Conservation (phyloP, 2,113 vertebrate genomes). For the Rattus norvegicus region DNA sequence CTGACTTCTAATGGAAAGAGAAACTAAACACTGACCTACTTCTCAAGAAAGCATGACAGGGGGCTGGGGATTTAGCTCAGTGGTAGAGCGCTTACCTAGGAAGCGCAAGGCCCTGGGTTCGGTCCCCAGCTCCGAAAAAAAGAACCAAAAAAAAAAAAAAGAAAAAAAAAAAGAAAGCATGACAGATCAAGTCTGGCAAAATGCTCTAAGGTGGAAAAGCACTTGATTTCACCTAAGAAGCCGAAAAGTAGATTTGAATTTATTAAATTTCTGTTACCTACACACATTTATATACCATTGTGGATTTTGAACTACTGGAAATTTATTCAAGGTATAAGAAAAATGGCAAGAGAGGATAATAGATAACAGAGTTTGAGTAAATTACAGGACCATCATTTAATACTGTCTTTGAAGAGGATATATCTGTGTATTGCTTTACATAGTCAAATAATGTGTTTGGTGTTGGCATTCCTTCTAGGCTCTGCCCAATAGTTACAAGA, state of each 20-base stretch:
- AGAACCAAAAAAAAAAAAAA: too few relatives aligned
- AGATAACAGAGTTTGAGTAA: not conserved
- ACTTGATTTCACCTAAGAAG: slow-evolving; percentile 55
- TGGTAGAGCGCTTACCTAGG: too few relatives aligned
- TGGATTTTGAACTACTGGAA: not conserved
- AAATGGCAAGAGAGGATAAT: not conserved
- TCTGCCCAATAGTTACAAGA: too few relatives aligned
- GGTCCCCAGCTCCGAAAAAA: too few relatives aligned
- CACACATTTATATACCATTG: not conserved
- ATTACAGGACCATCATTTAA: not conserved
- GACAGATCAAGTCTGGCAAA: slow-evolving; percentile 47
- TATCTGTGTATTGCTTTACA: not conserved
- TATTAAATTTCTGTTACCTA: slow-evolving; percentile 34
- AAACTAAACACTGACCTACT: slow-evolving; percentile 53
- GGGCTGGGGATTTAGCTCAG: too few relatives aligned
- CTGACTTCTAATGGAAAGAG: slow-evolving; percentile 12
- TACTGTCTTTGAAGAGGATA: slow-evolving; percentile 24
- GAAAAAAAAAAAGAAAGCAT: too few relatives aligned
- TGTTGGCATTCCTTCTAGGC: too few relatives aligned
- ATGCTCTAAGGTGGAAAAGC: slow-evolving; percentile 44
- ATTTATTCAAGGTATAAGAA: not conserved
- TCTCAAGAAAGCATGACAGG: slow-evolving; percentile 48
- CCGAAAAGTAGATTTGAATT: slow-evolving; percentile 2
- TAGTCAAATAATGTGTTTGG: not conserved
- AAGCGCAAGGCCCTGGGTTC: too few relatives aligned